These are phyloP conservation scores for Glyphotaelius pellucidus DNA, from an alignment of 2,888 invertebrate genomes.

Conservation along the genomic window DNA sequence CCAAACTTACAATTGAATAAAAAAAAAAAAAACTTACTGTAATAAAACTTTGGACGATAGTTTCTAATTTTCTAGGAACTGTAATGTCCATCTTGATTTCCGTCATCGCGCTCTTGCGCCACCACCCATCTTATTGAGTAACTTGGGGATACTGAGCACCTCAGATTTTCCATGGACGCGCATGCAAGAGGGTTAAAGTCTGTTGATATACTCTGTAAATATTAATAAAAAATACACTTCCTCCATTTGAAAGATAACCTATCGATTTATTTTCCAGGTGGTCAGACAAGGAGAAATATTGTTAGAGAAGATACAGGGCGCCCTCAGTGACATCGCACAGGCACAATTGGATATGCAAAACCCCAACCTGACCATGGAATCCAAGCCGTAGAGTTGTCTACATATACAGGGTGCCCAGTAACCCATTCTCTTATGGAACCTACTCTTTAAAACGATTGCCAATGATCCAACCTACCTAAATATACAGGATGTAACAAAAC, in stretches of 20 bases:
- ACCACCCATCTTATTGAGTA: too few relatives aligned
- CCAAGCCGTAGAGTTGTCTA: slow-evolving; percentile 3
- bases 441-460: not conserved
- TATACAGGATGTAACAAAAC: too few relatives aligned
- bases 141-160: too few relatives aligned
- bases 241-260: not conserved
- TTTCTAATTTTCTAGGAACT: too few relatives aligned
- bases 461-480: not conserved
- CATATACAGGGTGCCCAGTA: not conserved
- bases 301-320: slow-evolving; percentile 92
- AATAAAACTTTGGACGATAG: too few relatives aligned
- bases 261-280: slow-evolving; percentile 73
- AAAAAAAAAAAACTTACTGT: too few relatives aligned
- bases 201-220: too few relatives aligned
- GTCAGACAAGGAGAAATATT: slow-evolving; percentile 92
- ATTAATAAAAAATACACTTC: not conserved
- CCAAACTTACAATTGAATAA: too few relatives aligned
- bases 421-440: not conserved
- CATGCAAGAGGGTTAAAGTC: too few relatives aligned
- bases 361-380: slow-evolving; percentile 73
- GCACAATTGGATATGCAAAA: slow-evolving; percentile 93
- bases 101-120: too few relatives aligned
- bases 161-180: too few relatives aligned
- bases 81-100: too few relatives aligned
- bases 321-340: slow-evolving; percentile 94